Evolutionary conservation across 2,113 vertebrate species (phyloP).

Genomic region (Ciconia stormi): DNA sequence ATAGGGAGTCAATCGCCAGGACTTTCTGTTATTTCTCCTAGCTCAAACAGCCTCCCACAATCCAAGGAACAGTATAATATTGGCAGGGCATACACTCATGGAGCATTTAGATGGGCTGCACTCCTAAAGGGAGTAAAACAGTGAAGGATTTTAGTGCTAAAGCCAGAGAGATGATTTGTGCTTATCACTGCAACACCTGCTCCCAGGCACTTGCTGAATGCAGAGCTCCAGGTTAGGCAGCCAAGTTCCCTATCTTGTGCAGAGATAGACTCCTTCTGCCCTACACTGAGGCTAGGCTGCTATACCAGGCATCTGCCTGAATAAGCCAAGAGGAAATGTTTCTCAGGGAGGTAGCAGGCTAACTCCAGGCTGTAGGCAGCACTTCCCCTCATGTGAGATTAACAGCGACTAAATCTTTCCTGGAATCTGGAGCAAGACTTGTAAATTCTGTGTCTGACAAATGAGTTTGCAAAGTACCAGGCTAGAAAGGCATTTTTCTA

Average conservation of each 20-base stretch:
- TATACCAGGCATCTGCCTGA: background rate
- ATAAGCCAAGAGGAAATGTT: background rate
- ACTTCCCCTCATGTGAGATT: background rate
- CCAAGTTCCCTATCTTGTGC: background rate
- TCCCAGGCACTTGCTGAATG: background rate
- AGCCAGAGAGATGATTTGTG: background rate
- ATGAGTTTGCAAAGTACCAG: background rate
- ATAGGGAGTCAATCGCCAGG: background rate
- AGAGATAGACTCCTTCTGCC: background rate
- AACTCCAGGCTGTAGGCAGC: background rate
- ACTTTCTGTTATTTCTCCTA: background rate
- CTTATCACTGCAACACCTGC: background rate
- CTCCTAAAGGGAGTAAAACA: background rate
- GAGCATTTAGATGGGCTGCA: background rate
- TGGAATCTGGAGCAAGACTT: background rate
- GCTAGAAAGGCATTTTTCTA: background rate
- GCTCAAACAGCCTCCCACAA: background rate
- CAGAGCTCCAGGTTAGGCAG: background rate
- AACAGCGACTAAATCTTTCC: background rate
- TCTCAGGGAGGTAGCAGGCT: background rate
- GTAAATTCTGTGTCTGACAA: background rate
- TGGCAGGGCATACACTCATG: background rate
- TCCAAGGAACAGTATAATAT: background rate
- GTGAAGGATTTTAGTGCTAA: background rate
- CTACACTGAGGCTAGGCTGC: background rate